A percentile compares a stretch with the other conserved stretches of the same genome.
phyloP scores from a whole-genome alignment of 2,888 invertebrate species.

The Trissonchulus latispiculum region DNA sequence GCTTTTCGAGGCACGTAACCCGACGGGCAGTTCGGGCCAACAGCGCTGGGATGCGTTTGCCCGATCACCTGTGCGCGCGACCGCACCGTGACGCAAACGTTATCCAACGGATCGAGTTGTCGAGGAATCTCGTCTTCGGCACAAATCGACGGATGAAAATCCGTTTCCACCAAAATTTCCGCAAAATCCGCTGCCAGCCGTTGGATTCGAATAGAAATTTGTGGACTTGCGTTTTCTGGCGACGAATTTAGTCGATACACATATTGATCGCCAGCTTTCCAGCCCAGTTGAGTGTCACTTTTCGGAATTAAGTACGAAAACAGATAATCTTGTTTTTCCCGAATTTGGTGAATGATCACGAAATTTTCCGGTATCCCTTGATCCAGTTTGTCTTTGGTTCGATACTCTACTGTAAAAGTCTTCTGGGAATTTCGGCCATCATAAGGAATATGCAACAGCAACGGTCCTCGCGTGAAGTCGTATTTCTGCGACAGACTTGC shows the following conservation, averaged over 20 bases:
- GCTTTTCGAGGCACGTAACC: neutral
- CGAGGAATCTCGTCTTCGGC: neutral
- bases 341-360: conserved; percentile 5
- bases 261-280: neutral
- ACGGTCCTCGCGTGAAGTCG: conserved; percentile 28
- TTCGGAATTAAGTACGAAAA: conserved; percentile 6
- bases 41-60: neutral
- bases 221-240: neutral
- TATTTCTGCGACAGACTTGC: neutral
- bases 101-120: neutral
- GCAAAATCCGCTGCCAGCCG: neutral
- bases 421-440: conserved; percentile 36
- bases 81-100: neutral
- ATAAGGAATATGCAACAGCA: conserved; percentile 36
- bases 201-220: neutral
- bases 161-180: neutral
- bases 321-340: neutral
- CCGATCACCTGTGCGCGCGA: neutral
- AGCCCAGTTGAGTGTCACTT: neutral
- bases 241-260: neutral
- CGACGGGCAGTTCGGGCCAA: neutral
- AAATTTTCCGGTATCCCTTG: neutral
- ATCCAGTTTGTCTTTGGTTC: conserved; percentile 28
- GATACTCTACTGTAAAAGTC: conserved; percentile 37
- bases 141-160: neutral